Evolutionary conservation across 2,888 invertebrate genomes (phyloP).

Genomic region (Aphidoletes aphidimyza): DNA sequence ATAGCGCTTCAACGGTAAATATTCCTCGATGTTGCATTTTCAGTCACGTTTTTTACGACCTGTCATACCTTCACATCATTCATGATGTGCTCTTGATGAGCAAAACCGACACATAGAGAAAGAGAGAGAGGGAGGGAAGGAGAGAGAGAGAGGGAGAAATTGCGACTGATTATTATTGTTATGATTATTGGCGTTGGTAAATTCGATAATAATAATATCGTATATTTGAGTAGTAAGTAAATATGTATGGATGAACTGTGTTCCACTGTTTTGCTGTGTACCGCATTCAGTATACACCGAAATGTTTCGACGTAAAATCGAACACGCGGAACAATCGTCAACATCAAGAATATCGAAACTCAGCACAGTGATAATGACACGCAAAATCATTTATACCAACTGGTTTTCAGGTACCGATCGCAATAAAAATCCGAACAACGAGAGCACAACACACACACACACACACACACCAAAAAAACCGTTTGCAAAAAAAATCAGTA

Average conservation of each 20-base stretch:
- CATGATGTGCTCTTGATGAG: neutral
- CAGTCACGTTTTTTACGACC: conserved; percentile 57
- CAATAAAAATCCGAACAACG: neutral
- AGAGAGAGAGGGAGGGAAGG: neutral
- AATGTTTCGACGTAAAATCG: too few relatives aligned
- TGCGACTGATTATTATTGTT: neutral
- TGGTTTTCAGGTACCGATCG: too few relatives aligned
- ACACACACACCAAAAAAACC: neutral
- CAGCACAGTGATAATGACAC: too few relatives aligned
- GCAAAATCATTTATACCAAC: too few relatives aligned
- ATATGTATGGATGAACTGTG: conserved; percentile 15
- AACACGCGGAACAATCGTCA: too few relatives aligned
- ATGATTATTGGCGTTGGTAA: conserved; percentile 24
- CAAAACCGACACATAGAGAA: neutral
- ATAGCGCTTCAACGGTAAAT: conserved; percentile 58
- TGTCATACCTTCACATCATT: conserved; percentile 8
- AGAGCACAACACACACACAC: too few relatives aligned
- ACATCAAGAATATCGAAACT: too few relatives aligned
- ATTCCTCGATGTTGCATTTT: conserved; percentile 57
- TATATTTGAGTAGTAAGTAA: conserved; percentile 11
- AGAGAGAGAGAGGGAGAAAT: neutral
- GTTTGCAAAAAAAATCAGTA: neutral
- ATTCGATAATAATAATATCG: conserved; percentile 49
- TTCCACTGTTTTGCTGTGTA: too few relatives aligned
- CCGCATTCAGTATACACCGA: too few relatives aligned